Conservation (phyloP, 2,888 invertebrate genomes). For the Tineola bisselliella region DNA sequence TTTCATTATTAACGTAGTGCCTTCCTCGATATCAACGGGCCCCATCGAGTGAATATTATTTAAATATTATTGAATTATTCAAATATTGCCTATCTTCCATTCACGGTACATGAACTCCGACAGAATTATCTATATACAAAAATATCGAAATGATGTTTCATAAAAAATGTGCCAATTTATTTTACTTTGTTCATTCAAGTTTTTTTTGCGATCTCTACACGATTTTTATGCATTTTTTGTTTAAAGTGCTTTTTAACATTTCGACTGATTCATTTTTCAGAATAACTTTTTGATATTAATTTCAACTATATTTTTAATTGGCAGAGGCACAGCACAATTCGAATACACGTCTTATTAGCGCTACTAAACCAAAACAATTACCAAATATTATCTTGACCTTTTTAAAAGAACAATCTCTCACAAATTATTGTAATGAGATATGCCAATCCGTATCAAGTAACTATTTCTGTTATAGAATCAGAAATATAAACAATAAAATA, state of each 20-base stretch:
- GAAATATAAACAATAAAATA: too few relatives aligned
- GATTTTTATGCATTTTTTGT: not conserved
- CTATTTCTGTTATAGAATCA: too few relatives aligned
- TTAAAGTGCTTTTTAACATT: not conserved
- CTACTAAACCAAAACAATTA: too few relatives aligned
- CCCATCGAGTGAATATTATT: not conserved
- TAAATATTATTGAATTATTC: not conserved
- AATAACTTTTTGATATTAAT: too few relatives aligned
- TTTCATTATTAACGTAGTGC: not conserved
- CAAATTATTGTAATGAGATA: too few relatives aligned
- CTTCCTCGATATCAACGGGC: not conserved
- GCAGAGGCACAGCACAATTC: too few relatives aligned
- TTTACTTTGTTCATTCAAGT: slow-evolving; percentile 2
- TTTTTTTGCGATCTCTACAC: not conserved
- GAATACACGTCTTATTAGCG: too few relatives aligned
- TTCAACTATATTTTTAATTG: too few relatives aligned
- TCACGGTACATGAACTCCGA: slow-evolving; percentile 5
- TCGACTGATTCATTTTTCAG: not conserved
- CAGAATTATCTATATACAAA: slow-evolving; percentile 9
- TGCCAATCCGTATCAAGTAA: too few relatives aligned
- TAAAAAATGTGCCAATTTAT: slow-evolving; percentile 7
- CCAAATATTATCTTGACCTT: too few relatives aligned
- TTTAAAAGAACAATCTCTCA: too few relatives aligned
- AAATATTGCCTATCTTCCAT: slow-evolving; percentile 9
- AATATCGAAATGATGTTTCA: slow-evolving; percentile 8